Conservation (phyloP, 2,113 vertebrate species). For the Gymnobelideus leadbeateri region DNA sequence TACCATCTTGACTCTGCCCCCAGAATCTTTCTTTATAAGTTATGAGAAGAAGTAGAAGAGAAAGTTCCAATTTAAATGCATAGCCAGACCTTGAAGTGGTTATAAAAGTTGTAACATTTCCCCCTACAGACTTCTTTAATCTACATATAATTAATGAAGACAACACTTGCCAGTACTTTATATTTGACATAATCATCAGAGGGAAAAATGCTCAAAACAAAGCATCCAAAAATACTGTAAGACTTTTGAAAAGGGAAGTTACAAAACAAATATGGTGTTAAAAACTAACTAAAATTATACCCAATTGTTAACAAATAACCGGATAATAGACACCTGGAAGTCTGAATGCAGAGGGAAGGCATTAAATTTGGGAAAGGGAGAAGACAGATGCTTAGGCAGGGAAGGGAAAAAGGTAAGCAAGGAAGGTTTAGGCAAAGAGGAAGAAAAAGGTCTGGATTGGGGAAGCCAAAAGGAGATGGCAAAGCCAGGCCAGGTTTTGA, state of each 20-base stretch:
- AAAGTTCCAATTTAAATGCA: background rate
- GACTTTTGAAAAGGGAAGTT: background rate
- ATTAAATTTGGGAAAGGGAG: background rate
- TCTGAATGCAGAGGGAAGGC: conserved; percentile 24
- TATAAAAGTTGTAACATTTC: background rate
- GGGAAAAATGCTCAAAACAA: background rate
- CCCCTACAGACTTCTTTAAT: background rate
- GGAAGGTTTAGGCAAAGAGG: background rate
- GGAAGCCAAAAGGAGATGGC: background rate
- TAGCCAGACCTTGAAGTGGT: background rate
- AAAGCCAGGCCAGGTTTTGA: background rate
- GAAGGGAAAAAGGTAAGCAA: background rate
- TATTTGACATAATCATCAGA: background rate
- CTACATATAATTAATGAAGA: background rate
- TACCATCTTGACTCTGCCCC: no score
- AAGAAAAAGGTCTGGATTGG: background rate
- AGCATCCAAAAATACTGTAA: conserved; percentile 24
- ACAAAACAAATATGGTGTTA: conserved; percentile 17
- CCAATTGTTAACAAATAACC: conserved; percentile 10
- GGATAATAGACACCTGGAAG: conserved; percentile 4
- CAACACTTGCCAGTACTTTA: background rate
- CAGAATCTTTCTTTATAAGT: background rate
- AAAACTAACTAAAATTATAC: background rate
- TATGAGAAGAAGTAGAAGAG: conserved; percentile 1
- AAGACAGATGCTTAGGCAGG: background rate